A percentile compares a stretch with the other conserved stretches of the same genome.
These are phyloP conservation scores for Gastrophryne carolinensis DNA, from an alignment of 2,797 vertebrate species.

Conservation along the genomic window DNA sequence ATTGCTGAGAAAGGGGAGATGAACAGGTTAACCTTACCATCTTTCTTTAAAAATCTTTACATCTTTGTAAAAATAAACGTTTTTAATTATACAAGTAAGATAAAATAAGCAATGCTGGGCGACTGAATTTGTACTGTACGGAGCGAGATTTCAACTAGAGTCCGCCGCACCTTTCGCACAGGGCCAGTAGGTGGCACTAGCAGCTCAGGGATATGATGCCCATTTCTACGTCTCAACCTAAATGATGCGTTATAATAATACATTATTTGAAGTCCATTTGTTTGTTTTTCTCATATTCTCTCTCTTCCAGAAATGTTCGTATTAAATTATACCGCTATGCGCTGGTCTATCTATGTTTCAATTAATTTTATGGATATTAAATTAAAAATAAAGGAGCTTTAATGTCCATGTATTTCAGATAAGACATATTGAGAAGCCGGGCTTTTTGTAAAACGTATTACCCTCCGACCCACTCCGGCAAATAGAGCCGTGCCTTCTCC, in stretches of 20 bases:
- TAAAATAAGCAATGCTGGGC: too few species aligned
- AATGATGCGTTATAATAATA: constrained; percentile 11
- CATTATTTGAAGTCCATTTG: constrained; percentile 2
- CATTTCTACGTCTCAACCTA: not conserved
- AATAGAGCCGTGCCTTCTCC: not conserved
- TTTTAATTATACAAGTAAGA: too few species aligned
- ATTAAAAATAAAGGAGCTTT: not conserved
- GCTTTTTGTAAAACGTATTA: constrained; percentile 31
- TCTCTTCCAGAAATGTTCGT: not conserved
- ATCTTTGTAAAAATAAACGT: too few species aligned
- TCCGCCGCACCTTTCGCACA: not conserved
- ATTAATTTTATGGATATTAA: constrained; percentile 31
- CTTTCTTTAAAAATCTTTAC: too few species aligned
- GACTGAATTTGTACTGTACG: too few species aligned
- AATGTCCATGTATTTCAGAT: constrained; percentile 11
- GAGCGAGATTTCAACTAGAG: too few species aligned
- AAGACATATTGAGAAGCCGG: not conserved
- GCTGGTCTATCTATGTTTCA: constrained; percentile 3
- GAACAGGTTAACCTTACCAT: too few species aligned
- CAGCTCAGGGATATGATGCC: constrained; percentile 45
- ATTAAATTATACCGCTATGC: constrained; percentile 29
- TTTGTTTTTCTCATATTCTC: constrained; percentile 21
- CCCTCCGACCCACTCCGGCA: constrained; percentile 19
- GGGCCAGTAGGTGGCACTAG: constrained; percentile 65
- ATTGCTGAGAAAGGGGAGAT: too few species aligned